Conservation (phyloP, 2,113 vertebrate species). For the Terrapene triunguis region DNA sequence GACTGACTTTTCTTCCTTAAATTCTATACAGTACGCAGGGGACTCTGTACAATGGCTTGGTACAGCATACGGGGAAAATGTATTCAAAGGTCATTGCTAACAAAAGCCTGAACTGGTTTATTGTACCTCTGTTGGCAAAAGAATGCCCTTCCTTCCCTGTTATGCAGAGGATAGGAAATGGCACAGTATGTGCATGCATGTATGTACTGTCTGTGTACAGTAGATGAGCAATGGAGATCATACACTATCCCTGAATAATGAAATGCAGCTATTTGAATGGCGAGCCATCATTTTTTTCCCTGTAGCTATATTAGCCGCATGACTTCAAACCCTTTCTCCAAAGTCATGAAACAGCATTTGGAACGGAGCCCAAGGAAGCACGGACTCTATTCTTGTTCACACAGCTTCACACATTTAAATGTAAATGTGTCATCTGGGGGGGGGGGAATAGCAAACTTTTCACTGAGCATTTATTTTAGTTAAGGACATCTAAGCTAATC, state of each 20-base stretch:
- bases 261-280: neutral
- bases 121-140: neutral
- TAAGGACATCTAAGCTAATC: neutral
- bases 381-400: neutral
- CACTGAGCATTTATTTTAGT: constrained; percentile 16
- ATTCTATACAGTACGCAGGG: rapidly evolving
- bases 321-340: neutral
- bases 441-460: neutral
- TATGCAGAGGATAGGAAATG: rapidly evolving
- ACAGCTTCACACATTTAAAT: neutral
- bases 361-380: neutral
- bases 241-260: neutral
- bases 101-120: neutral
- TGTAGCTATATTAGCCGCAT: neutral
- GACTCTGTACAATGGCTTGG: neutral
- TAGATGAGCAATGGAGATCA: neutral
- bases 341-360: neutral
- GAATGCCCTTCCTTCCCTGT: neutral
- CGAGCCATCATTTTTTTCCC: neutral
- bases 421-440: neutral
- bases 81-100: neutral
- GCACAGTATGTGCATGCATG: rapidly evolving
- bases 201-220: rapidly evolving
- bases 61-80: neutral
- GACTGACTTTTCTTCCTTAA: neutral